These are phyloP conservation scores for Lathronympha strigana DNA, from an alignment of 2,888 invertebrate species.

Conservation along the genomic window DNA sequence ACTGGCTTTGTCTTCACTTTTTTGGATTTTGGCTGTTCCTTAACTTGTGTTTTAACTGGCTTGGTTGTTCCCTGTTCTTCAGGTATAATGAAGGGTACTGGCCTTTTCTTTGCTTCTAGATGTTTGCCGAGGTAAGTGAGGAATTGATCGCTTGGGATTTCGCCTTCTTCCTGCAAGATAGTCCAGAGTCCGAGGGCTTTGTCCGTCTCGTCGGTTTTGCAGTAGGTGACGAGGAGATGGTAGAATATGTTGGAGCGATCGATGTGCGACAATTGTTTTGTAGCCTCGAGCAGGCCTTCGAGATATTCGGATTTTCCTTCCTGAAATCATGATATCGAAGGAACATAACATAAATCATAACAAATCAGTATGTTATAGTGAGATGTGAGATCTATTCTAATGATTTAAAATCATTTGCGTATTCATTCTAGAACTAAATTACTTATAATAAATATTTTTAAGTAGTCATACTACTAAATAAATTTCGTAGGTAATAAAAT, in stretches of 20 bases:
- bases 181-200: slow-evolving; percentile 93
- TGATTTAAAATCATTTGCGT: too few species aligned
- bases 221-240: slow-evolving; percentile 89
- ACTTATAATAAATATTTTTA: too few species aligned
- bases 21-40: slow-evolving; percentile 43
- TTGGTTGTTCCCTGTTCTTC: slow-evolving; percentile 44
- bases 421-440: too few species aligned
- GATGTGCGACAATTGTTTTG: slow-evolving; percentile 89
- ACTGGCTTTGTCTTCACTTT: slow-evolving; percentile 29
- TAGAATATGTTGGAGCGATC: slow-evolving; percentile 91
- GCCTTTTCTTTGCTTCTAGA: slow-evolving; percentile 84
- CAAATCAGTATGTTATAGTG: not conserved
- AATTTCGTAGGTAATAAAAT: too few species aligned
- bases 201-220: slow-evolving; percentile 87
- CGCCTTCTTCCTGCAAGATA: slow-evolving; percentile 92
- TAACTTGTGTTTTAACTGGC: slow-evolving; percentile 34
- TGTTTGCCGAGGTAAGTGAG: slow-evolving; percentile 86
- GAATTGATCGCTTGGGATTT: slow-evolving; percentile 88
- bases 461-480: too few species aligned
- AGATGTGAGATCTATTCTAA: too few species aligned
- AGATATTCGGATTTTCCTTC: slow-evolving; percentile 87
- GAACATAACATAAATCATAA: not conserved
- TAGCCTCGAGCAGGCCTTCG: slow-evolving; percentile 91
- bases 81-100: slow-evolving; percentile 90
- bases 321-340: slow-evolving; percentile 65